Percentiles rank a stretch among this genome's conserved stretches.
These are phyloP conservation scores for Eupithecia tripunctaria DNA, from an alignment of 2,888 invertebrate genomes.

Conservation along the genomic window DNA sequence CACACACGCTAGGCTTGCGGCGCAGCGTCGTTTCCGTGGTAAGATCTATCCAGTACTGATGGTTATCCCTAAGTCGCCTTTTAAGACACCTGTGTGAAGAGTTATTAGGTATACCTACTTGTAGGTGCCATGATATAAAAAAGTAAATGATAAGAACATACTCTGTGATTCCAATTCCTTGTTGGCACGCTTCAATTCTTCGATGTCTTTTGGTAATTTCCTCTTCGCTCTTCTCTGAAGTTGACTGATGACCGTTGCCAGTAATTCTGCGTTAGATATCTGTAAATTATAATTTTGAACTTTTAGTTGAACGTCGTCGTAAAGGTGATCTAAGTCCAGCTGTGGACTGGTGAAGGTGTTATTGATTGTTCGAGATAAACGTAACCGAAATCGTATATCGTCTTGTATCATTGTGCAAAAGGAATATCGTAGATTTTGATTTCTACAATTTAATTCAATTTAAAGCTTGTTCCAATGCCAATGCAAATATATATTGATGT, in stretches of 20 bases:
- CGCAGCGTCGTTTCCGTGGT: not conserved
- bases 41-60: not conserved
- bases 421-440: no score
- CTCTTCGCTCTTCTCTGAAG: slow-evolving; percentile 45
- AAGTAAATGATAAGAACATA: slow-evolving; percentile 35
- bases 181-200: slow-evolving; percentile 50
- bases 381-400: not conserved
- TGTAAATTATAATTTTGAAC: slow-evolving; percentile 16
- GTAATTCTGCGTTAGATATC: slow-evolving; percentile 49
- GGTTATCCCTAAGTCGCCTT: not conserved
- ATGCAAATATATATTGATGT: no score
- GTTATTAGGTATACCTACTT: not conserved
- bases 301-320: not conserved
- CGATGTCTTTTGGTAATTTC: slow-evolving; percentile 42
- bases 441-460: no score
- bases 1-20: not conserved
- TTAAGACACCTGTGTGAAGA: not conserved
- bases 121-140: slow-evolving; percentile 7
- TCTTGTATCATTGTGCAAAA: no score
- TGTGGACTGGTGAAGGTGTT: not conserved
- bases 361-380: not conserved
- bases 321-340: not conserved
- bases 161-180: slow-evolving; percentile 53
- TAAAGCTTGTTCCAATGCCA: no score
- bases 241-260: slow-evolving; percentile 52